These are phyloP conservation scores for Schizaphis graminum DNA, from an alignment of 2,888 invertebrate genomes.

Conservation along the genomic window DNA sequence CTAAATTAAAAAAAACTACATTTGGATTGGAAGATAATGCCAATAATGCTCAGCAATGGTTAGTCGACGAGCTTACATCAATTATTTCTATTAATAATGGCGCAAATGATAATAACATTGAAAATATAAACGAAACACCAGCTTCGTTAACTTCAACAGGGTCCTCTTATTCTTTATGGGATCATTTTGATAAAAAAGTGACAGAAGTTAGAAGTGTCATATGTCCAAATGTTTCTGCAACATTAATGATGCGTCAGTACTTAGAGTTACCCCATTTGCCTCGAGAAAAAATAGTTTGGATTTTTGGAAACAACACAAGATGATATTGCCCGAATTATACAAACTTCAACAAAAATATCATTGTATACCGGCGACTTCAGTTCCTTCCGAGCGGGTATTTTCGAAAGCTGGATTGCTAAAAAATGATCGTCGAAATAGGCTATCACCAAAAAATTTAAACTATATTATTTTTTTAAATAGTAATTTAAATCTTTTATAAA, in stretches of 20 bases:
- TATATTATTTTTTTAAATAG: constrained; percentile 67
- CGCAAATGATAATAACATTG: background rate
- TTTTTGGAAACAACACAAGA: background rate
- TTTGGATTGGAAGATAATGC: constrained; percentile 64
- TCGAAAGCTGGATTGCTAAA: constrained; percentile 68
- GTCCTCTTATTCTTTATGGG: background rate
- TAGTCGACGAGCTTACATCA: background rate
- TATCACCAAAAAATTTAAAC: constrained; percentile 67
- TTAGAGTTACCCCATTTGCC: background rate
- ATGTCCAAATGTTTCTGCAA: background rate
- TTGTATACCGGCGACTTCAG: constrained; percentile 68
- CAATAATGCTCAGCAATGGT: constrained; percentile 26
- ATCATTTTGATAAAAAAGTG: background rate
- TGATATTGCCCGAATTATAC: background rate
- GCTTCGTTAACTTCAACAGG: background rate
- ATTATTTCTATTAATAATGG: background rate
- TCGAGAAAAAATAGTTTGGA: background rate
- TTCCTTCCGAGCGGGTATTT: constrained; percentile 69
- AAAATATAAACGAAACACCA: background rate
- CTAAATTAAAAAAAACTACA: constrained; percentile 61
- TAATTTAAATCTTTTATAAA: constrained; percentile 9
- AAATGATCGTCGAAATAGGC: constrained; percentile 67
- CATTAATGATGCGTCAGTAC: background rate
- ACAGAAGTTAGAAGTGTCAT: background rate
- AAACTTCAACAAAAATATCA: constrained; percentile 21